Conservation (phyloP, 2,888 invertebrate species). For the Acanthosepion lycidas region DNA sequence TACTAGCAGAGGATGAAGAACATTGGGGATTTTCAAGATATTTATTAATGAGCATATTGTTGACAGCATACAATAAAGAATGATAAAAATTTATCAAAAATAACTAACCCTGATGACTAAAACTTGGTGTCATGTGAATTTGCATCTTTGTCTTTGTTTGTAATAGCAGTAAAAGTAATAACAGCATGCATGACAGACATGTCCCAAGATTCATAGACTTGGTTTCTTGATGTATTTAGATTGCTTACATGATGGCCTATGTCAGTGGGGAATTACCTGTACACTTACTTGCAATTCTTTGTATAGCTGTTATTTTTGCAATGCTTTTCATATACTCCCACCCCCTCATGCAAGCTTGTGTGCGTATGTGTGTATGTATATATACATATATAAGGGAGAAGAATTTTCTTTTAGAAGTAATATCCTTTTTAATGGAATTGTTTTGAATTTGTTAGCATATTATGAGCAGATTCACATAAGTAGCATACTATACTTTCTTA, state of each 20-base stretch:
- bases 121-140: background rate
- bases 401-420: no score
- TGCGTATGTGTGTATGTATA: no score
- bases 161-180: background rate
- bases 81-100: background rate
- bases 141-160: background rate
- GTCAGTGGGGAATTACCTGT: background rate
- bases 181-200: background rate
- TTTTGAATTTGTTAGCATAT: no score
- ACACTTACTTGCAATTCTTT: background rate
- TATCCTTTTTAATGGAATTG: no score
- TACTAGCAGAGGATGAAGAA: background rate
- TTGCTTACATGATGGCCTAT: background rate
- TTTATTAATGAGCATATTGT: background rate
- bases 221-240: no score
- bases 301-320: background rate
- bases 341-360: no score
- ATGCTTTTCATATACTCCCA: background rate
- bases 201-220: background rate
- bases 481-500: no score
- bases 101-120: background rate
- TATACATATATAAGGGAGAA: no score
- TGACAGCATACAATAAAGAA: background rate
- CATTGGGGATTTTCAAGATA: background rate
- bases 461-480: no score